phyloP scores from a whole-genome alignment of 2,888 invertebrate genomes.

The Mythimna pallens region DNA sequence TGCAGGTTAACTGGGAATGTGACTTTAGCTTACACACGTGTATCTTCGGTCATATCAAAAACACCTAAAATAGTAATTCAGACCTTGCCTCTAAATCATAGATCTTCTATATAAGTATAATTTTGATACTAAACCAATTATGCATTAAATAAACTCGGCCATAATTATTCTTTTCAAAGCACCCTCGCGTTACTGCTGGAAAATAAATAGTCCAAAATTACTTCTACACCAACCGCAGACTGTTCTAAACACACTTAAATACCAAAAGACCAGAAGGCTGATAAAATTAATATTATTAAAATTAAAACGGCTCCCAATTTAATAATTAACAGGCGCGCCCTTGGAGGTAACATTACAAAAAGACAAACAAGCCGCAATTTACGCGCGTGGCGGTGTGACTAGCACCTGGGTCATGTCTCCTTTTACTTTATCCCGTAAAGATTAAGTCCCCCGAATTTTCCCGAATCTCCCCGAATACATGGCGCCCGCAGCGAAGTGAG shows the following conservation, averaged over 20 bases:
- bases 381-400: conserved; percentile 79
- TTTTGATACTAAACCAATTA: background rate
- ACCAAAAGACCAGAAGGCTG: conserved; percentile 32
- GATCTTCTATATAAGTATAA: too few relatives aligned
- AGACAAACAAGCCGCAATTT: conserved; percentile 85
- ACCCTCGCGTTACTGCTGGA: background rate
- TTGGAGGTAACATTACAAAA: conserved; percentile 78
- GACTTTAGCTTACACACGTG: conserved; percentile 1
- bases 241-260: background rate
- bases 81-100: too few relatives aligned
- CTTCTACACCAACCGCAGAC: conserved; percentile 1
- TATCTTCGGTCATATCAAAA: background rate
- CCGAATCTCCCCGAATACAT: conserved; percentile 82
- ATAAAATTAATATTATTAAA: conserved; percentile 75
- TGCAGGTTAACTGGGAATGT: conserved; percentile 11
- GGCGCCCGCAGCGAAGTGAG: conserved; percentile 87
- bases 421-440: conserved; percentile 90
- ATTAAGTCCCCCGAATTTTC: conserved; percentile 88
- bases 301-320: conserved; percentile 77
- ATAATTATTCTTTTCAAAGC: background rate
- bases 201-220: conserved; percentile 7
- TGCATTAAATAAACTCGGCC: background rate
- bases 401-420: conserved; percentile 90
- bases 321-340: conserved; percentile 81
- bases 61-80: background rate